phyloP scores from a whole-genome alignment of 2,888 invertebrate genomes.

The Vandiemenella viatica region DNA sequence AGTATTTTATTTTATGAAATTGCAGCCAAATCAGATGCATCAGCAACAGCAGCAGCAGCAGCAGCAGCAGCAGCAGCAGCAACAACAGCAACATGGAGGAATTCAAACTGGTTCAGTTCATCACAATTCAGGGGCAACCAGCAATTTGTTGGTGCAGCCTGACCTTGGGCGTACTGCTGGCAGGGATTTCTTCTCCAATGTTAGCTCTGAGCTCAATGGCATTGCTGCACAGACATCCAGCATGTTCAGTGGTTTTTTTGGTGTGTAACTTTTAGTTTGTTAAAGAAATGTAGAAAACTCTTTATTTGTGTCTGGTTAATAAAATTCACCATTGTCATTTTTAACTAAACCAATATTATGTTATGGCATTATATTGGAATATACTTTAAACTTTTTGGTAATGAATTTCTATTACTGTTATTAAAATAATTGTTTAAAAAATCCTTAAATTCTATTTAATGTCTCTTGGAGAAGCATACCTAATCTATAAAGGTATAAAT shows the following conservation, averaged over 20 bases:
- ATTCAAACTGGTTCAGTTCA: too few relatives aligned
- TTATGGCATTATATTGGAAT: too few relatives aligned
- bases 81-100: slow-evolving; percentile 7
- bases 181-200: slow-evolving; percentile 64
- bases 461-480: too few relatives aligned
- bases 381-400: too few relatives aligned
- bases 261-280: slow-evolving; percentile 31
- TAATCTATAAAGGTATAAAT: too few relatives aligned
- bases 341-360: neutral
- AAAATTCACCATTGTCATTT: neutral
- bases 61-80: slow-evolving; percentile 3
- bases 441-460: too few relatives aligned
- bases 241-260: slow-evolving; percentile 90
- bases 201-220: slow-evolving; percentile 84
- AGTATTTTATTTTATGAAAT: too few relatives aligned
- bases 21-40: too few relatives aligned
- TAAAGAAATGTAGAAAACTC: too few relatives aligned
- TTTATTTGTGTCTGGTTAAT: neutral
- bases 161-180: slow-evolving; percentile 28
- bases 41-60: slow-evolving; percentile 15
- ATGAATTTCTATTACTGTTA: too few relatives aligned
- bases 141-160: slow-evolving; percentile 44
- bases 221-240: slow-evolving; percentile 83
- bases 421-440: too few relatives aligned
- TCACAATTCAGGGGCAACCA: too few relatives aligned